Evolutionary conservation across 2,888 invertebrate species (phyloP).

Genomic region (Ferdinandea cuprea): DNA sequence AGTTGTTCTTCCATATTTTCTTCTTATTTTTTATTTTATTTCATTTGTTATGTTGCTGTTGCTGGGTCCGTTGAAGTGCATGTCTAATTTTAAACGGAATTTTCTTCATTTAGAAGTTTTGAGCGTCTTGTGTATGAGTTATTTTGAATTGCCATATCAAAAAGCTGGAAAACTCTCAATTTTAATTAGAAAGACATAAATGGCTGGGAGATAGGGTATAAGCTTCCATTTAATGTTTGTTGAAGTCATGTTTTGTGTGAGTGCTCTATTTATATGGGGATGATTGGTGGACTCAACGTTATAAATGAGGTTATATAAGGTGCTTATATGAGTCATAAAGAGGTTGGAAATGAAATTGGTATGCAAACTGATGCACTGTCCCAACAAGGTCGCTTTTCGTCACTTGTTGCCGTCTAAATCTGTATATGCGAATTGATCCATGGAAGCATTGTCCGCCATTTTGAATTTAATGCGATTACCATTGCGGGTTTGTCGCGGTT

Average conservation of each 20-base stretch:
- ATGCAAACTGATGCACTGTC: no score
- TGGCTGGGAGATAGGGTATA: not conserved
- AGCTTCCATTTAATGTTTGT: not conserved
- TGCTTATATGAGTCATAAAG: no score
- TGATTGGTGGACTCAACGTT: no score
- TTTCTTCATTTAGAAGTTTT: slow-evolving; percentile 62
- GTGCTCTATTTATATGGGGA: not conserved
- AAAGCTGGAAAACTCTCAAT: slow-evolving; percentile 19
- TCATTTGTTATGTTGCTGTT: slow-evolving; percentile 9
- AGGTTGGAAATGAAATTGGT: no score
- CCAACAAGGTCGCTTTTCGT: no score
- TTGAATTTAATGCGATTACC: no score
- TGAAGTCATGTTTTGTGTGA: not conserved
- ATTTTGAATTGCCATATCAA: slow-evolving; percentile 30
- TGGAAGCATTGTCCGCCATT: no score
- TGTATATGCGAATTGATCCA: no score
- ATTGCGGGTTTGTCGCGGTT: no score
- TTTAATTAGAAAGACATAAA: slow-evolving; percentile 42
- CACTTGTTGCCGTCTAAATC: no score
- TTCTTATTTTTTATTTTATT: not conserved
- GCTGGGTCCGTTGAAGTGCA: slow-evolving; percentile 39
- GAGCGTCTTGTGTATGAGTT: slow-evolving; percentile 46
- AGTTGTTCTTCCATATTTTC: slow-evolving; percentile 31
- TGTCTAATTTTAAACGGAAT: slow-evolving; percentile 51
- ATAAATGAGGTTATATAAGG: no score